Base-by-base conservation (phyloP, 2,888 invertebrate species). In the Chrysomela aeneicollis region DNA sequence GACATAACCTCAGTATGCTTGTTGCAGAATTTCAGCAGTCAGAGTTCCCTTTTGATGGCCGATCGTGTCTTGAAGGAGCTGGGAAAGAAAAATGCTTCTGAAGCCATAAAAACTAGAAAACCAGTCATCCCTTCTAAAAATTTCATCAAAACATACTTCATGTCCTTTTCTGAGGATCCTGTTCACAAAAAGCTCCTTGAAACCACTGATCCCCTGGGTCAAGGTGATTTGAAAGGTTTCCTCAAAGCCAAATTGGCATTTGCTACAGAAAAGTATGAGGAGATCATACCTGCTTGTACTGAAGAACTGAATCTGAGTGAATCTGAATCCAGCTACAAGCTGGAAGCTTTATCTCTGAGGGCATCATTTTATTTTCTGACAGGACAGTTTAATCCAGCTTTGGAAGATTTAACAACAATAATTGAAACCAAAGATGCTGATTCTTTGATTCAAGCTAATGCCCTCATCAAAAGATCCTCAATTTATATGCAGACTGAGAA, bases 1-100 rank as follows among this genome's bases (percentile, higher is more conserved):
- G 97, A 98, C 85, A 90, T 96, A 0, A 97, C 97, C 0, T 92
- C 95, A 22, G 93, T 94, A 17, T 97, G 97, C 79, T 91, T 97
- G 72, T 84, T 97, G 68, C 97, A 97, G 84, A 88, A 89, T 73
- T 98, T 97, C 83, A 88, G 90, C 77, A 95, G 94, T 78, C 91
- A 90, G 74, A 88, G 86, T 68, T 91, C 93, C 19, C 84, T 97
- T 21, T 84, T 90, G 64, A 91, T 92, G 84, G 96, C 97, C 21
- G 97, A 97, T 82, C 87, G 93, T 59, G 90, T 97, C 59, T 85
- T 98, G 9, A 95, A 95, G 81, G 90, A 92, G 71, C 87, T 94
- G 66, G 92, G 94, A 80, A 86, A 85, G 69, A 83, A 86, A 68
- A 92, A 93, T 78, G 93, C 93, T 0, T 86, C 89, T n/a, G 90